Base-by-base conservation (phyloP, 2,888 invertebrate species). In the Cantharis lateralis region DNA sequence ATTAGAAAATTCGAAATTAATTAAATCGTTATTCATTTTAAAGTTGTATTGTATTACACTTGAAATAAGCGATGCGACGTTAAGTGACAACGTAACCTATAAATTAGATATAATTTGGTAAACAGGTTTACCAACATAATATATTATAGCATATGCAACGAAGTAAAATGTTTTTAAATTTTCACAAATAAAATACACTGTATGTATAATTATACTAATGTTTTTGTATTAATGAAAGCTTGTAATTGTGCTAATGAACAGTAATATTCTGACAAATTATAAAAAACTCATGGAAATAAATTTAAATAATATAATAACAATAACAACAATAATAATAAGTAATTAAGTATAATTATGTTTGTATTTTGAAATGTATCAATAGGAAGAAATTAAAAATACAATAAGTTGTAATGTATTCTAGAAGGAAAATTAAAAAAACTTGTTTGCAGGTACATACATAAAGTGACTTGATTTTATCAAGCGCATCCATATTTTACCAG, bases 401-500 rank as follows among this genome's bases (percentile, higher is more conserved):
- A 48, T 48, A n/a, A 48, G n/a, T 48, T 48, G 48, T 48, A 48
- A 48, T 48, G 48, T 0, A 48, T 48, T 48, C n/a, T 76, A 76
- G 26, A 32, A 24, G 69, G 62, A 73, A 69, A 64, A 72, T 73
- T 66, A 76, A 70, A 77, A 73, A 78, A 79, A 79, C 79, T 77
- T 74, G 77, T 78, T 77, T 70, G 77, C 78, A 74, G 75, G 72
- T 75, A 79, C 75, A 79, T 78, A 80, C 75, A 79, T 78, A 80
- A 79, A 82, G 48, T 82, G 81, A 82, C 82, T 82, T 80, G 83
- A 83, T 82, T 84, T 82, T 83, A 84, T 84, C 84, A 83, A 85
- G 84, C 84, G 83, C 84, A 83, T 82, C 85, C 85, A 85, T 85
- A 85, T 86, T 86, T 86, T 85, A 85, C 83, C 81, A 80, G 82